Evolutionary conservation across 1,140 invertebrate genomes (phyloP), one percentile per base, ranked within the genome.

Genomic region (Amyelois transitella): DNA sequence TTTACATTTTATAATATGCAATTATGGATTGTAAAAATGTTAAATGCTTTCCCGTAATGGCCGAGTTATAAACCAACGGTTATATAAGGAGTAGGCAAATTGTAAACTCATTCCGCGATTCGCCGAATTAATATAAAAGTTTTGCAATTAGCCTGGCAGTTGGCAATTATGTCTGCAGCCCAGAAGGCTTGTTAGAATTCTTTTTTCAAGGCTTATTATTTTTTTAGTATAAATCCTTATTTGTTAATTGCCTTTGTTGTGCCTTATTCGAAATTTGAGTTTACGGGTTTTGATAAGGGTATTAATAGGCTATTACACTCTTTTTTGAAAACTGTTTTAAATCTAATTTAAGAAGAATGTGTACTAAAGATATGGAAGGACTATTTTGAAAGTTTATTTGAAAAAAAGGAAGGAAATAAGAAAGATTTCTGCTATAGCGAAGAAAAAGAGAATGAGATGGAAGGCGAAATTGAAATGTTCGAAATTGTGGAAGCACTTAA

Each of bases 21-120:
- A 89, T 89, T 88, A 88, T 60, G 70, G 80, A 87, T 79, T 85
- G 85, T 89, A 89, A 89, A 88, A 87, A 84, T 75, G 75, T 77
- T 77, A 72, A 77, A 78, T 66, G 73, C 73, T 75, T 77, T 76
- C 60, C 54, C 59, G 69, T 82, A 73, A 85, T 85, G 64, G 69
- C 70, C 55, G 18, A 48, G 76, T 61, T 73, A 75, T 86, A 86
- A 84, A 82, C 51, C 53, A 43, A 57, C 38, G 17, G 51, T 48
- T 19, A 21, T 21, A 21, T 72, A 76, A 81, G 75, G 60, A 72
- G 59, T 64, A 81, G 59, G 76, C 66, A 77, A 80, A 77, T 77
- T 76, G 71, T 75, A 73, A 38, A 38, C 80, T 74, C 68, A 72
- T 69, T 61, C 59, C 62, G 61, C 59, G 60, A 72, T 82, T 75